These are phyloP conservation scores for Tragopan temminckii DNA, from an alignment of 2,797 vertebrate species.

Conservation along the genomic window DNA sequence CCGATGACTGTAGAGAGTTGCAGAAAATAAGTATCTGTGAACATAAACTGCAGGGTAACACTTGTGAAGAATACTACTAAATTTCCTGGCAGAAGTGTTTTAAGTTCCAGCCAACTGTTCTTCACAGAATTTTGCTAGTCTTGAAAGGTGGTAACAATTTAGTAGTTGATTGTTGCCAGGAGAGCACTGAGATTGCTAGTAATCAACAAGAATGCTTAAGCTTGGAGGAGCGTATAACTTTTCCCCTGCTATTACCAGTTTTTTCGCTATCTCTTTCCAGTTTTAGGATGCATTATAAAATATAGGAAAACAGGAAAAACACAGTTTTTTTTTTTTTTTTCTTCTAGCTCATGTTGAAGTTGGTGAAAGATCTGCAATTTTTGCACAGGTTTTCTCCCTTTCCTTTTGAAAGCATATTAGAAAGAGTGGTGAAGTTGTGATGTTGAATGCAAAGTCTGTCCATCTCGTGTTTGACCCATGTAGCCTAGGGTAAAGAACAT, in stretches of 20 bases:
- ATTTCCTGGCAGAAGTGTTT: background rate
- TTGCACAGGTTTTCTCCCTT: background rate
- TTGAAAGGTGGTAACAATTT: background rate
- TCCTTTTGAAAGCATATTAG: background rate
- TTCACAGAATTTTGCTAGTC: background rate
- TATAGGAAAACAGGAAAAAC: background rate
- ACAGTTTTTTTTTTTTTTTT: background rate
- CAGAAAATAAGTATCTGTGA: background rate
- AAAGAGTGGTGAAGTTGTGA: background rate
- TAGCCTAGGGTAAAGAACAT: background rate
- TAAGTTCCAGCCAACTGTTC: background rate
- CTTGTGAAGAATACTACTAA: background rate
- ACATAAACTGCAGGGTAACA: fast-evolving
- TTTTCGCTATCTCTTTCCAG: background rate
- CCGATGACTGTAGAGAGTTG: background rate
- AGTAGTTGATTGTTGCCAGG: background rate
- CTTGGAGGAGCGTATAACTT: background rate
- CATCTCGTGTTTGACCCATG: background rate
- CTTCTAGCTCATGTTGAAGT: background rate
- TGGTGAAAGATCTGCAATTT: background rate
- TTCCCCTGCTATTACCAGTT: background rate
- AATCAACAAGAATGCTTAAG: background rate
- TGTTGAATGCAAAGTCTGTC: background rate
- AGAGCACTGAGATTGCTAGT: background rate
- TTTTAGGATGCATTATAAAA: background rate